Percentiles rank a stretch among this genome's conserved stretches.
Conservation (phyloP, 2,113 vertebrate genomes). For the Drymodes brunneopygia region DNA sequence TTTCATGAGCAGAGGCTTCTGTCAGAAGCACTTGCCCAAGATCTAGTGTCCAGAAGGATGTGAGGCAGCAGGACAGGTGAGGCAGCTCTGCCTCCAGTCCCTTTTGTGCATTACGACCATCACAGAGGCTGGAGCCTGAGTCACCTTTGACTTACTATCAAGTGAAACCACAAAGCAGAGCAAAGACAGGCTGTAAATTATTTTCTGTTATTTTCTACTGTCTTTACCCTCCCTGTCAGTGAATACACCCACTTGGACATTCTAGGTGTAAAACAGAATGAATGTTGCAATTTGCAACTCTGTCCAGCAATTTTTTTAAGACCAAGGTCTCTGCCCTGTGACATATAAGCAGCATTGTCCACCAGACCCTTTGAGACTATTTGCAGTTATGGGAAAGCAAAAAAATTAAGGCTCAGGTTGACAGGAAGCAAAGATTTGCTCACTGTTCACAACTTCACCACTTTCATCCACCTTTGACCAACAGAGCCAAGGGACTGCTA, state of each 20-base stretch:
- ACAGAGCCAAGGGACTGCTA: constrained; percentile 3
- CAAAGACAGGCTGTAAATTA: neutral
- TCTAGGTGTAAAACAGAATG: neutral
- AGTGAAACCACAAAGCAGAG: neutral
- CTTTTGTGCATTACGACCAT: neutral
- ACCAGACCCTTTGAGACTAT: neutral
- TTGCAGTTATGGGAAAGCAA: neutral
- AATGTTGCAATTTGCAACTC: constrained; percentile 3
- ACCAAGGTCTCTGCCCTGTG: neutral
- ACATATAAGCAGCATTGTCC: neutral
- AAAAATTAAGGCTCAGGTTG: constrained; percentile 2
- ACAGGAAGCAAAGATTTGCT: constrained; percentile 26
- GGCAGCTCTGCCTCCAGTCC: neutral
- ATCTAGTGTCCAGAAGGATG: neutral
- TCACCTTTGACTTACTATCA: constrained; percentile 17
- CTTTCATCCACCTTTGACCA: constrained; percentile 40
- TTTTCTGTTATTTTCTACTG: neutral
- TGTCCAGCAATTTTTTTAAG: neutral
- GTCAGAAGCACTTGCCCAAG: neutral
- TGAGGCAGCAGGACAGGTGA: neutral
- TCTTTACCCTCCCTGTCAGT: neutral
- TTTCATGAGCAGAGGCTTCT: neutral
- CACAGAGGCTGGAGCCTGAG: neutral
- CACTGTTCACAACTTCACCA: constrained; percentile 35
- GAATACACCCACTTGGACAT: neutral